A percentile compares a stretch with the other conserved stretches of the same genome.
Evolutionary conservation across 2,113 vertebrate species (phyloP).

Genomic region (Sinocyclocheilus maitianheensis): DNA sequence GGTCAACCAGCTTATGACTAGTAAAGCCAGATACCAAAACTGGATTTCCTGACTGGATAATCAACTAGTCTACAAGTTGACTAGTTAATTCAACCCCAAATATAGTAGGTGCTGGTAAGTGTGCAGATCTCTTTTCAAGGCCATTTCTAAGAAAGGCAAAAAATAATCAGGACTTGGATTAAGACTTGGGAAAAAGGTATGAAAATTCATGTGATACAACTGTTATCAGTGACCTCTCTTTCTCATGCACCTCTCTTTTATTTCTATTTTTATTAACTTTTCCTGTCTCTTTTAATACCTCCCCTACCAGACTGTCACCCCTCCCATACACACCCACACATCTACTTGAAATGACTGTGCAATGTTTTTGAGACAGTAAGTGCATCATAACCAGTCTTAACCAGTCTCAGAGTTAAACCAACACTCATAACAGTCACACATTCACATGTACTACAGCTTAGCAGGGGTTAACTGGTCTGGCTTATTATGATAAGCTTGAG

Average conservation of each 20-base stretch:
- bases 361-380: too few species aligned
- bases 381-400: background rate
- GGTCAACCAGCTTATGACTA: background rate
- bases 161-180: too few species aligned
- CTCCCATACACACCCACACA: too few species aligned
- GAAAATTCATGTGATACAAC: background rate
- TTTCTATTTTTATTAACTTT: background rate
- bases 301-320: background rate
- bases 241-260: slow-evolving; percentile 7
- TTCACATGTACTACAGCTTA: background rate
- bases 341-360: too few species aligned
- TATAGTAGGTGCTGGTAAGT: too few species aligned
- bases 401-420: background rate
- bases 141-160: background rate
- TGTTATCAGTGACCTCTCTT: background rate
- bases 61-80: background rate
- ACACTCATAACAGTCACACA: background rate
- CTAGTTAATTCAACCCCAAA: background rate
- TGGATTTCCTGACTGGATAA: background rate
- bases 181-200: too few species aligned
- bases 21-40: background rate
- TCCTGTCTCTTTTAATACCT: background rate
- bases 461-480: background rate
- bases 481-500: slow-evolving; percentile 7
- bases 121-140: background rate